Base-by-base conservation (phyloP, 1,140 invertebrate genomes). In the Tribolium madens region DNA sequence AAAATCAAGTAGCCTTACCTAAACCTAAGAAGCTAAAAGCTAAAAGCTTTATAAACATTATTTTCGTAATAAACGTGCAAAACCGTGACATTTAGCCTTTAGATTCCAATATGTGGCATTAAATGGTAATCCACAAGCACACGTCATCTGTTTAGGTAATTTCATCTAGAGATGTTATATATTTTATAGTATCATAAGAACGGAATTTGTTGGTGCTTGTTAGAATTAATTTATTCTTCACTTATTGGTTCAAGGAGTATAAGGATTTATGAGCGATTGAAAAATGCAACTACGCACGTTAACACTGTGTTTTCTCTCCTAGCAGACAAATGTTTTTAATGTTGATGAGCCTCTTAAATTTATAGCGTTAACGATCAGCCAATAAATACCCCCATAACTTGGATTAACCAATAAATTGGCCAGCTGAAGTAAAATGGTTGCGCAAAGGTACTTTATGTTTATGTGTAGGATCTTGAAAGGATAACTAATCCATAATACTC, bases 401-500 rank as follows among this genome's bases (percentile, higher is more conserved):
- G 52, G 18, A 57, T 57, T 21, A 21, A 21, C 52, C 52, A 18
- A 57, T 57, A 57, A 57, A 57, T 57, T 57, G 52, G 2, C 17
- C 52, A 10, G 17, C 10, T 57, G 17, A 57, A 21, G 14, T 15
- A 21, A 57, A 57, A 57, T 21, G 15, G 52, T 18, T 17, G 50
- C 52, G 5, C 52, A 21, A 13, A 18, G 17, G 52, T 1, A 21
- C 52, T 57, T 57, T 21, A 57, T 57, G 3, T 18, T 21, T 3
- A 57, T 13, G 50, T 12, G 7, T 14, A 9, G 50, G 10, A 17
- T 57, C n/a, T 21, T 18, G 14, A 50, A 50, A 12, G 17, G 52
- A 15, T 18, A 26, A 12, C 15, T 50, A 50, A 50, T 18, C 52
- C 18, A 57, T 57, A 18, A 57, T 52, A 9, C 13, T 15, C 50